Evolutionary conservation across 2,797 vertebrate species (phyloP).

Genomic region (Acestrorhynchus altus): DNA sequence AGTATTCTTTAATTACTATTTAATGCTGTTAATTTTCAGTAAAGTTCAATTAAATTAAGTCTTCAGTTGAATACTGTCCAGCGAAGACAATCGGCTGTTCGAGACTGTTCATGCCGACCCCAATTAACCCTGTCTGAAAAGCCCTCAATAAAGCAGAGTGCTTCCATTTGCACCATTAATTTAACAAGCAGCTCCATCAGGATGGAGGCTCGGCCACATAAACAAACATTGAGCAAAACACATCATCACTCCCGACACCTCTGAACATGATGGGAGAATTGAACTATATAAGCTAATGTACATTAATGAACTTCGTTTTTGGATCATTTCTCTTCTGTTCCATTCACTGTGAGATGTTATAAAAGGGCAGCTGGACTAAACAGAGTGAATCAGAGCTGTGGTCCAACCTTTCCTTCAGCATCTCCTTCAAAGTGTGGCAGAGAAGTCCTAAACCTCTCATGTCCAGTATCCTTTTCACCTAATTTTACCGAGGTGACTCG

Average conservation of each 20-base stretch:
- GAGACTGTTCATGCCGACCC: not conserved
- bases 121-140: not conserved
- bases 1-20: no score
- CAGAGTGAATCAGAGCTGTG: no score
- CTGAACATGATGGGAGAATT: no score
- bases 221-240: not conserved
- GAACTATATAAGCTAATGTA: no score
- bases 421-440: no score
- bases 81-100: not conserved
- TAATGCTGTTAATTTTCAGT: not conserved
- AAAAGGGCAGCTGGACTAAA: no score
- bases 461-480: not conserved
- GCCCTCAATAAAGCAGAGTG: not conserved
- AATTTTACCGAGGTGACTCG: not conserved
- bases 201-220: not conserved
- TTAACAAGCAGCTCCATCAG: not conserved
- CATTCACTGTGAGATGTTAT: no score
- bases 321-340: no score
- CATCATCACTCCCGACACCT: not conserved
- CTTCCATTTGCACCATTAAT: not conserved
- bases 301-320: no score
- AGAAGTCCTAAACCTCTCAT: no score
- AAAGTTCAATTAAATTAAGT: no score
- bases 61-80: not conserved
- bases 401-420: no score